Conservation (phyloP, 2,888 invertebrate species). For the Osmoderma eremita region DNA sequence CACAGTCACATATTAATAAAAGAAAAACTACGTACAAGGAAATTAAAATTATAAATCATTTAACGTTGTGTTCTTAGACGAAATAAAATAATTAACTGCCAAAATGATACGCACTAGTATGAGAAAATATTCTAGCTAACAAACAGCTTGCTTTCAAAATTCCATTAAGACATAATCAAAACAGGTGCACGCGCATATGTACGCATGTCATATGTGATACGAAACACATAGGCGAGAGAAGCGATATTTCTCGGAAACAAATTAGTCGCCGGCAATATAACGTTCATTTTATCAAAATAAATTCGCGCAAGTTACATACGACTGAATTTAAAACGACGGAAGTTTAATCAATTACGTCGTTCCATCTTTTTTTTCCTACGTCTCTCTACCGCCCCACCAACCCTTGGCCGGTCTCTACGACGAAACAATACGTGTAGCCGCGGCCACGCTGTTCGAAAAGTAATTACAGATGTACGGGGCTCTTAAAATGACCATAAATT, state of each 20-base stretch:
- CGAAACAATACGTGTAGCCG: constrained; percentile 5
- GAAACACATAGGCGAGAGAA: constrained; percentile 21
- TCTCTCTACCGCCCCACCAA: too few relatives aligned
- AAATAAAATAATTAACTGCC: constrained; percentile 34
- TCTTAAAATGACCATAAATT: constrained; percentile 37
- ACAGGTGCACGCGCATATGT: constrained; percentile 16
- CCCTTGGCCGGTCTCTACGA: background rate
- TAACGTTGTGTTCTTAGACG: constrained; percentile 20
- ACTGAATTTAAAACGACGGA: constrained; percentile 15
- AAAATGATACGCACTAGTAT: constrained; percentile 26
- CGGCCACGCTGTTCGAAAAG: constrained; percentile 16
- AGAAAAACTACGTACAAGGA: constrained; percentile 10
- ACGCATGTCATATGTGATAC: constrained; percentile 24
- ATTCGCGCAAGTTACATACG: constrained; percentile 13
- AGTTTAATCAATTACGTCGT: constrained; percentile 24
- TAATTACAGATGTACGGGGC: constrained; percentile 26
- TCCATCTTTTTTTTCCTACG: background rate
- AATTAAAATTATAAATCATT: constrained; percentile 35
- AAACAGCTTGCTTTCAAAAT: constrained; percentile 28
- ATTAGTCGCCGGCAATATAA: constrained; percentile 25
- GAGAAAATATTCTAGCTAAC: constrained; percentile 26
- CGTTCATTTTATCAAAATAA: constrained; percentile 28
- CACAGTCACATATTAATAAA: too few relatives aligned
- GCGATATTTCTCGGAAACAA: constrained; percentile 28
- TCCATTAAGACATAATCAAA: constrained; percentile 34